Evolutionary conservation across 2,113 vertebrate species (phyloP).

Genomic region (Scytalopus superciliaris): DNA sequence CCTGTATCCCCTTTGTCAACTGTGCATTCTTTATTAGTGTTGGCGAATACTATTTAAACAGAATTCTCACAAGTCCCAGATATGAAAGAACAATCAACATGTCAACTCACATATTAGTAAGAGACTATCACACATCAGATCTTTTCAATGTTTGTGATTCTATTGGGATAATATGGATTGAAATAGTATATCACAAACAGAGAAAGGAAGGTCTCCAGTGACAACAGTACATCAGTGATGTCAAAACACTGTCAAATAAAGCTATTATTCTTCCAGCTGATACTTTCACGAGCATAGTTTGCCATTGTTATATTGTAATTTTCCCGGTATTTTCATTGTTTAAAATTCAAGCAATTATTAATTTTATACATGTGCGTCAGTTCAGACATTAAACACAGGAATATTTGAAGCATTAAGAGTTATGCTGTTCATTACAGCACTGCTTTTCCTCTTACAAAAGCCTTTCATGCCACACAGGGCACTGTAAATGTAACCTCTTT

Average conservation of each 20-base stretch:
- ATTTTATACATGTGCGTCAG: background rate
- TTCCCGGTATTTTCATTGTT: slow-evolving; percentile 33
- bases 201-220: slow-evolving; percentile 56
- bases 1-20: slow-evolving; percentile 15
- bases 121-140: slow-evolving; percentile 52
- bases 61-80: slow-evolving; percentile 30
- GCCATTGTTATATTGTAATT: slow-evolving; percentile 32
- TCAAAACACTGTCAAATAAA: slow-evolving; percentile 74
- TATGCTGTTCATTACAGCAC: background rate
- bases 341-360: slow-evolving; percentile 36
- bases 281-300: slow-evolving; percentile 30
- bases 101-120: slow-evolving; percentile 57
- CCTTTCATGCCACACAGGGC: background rate
- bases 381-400: slow-evolving; percentile 14
- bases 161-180: slow-evolving; percentile 66
- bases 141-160: slow-evolving; percentile 56
- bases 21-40: background rate
- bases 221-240: slow-evolving; percentile 66
- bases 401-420: background rate
- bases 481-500: background rate
- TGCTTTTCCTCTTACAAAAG: background rate
- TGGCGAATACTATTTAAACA: background rate
- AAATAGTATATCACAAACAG: slow-evolving; percentile 65
- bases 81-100: slow-evolving; percentile 66
- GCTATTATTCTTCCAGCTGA: slow-evolving; percentile 47